phyloP scores from a whole-genome alignment of 2,113 vertebrate species.

The Passer domesticus region DNA sequence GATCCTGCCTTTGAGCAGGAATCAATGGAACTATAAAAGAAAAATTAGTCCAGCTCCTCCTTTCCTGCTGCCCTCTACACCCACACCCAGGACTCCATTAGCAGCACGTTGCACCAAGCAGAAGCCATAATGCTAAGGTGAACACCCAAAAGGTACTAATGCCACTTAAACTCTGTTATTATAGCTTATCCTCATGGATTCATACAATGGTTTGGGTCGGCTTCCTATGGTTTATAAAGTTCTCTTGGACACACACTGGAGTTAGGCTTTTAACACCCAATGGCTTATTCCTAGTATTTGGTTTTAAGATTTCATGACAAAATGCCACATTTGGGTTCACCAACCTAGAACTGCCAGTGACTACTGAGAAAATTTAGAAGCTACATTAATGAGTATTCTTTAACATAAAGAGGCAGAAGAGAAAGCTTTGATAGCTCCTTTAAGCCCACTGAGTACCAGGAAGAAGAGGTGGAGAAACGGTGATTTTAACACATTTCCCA shows the following conservation, averaged over 20 bases:
- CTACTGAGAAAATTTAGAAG: neutral
- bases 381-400: neutral
- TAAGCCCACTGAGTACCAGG: neutral
- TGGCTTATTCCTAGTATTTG: neutral
- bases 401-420: neutral
- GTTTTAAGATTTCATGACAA: neutral
- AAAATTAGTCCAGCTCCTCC: neutral
- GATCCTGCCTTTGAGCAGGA: neutral
- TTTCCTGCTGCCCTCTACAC: neutral
- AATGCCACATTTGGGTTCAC: neutral
- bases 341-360: neutral
- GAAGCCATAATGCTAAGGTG: fast-evolving
- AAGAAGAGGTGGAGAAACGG: neutral
- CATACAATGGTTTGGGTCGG: neutral
- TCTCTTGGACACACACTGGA: neutral
- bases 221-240: neutral
- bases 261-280: neutral
- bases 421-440: neutral
- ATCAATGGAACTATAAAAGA: neutral
- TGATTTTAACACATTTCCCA: neutral
- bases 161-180: neutral
- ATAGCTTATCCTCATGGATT: neutral
- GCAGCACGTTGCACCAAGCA: fast-evolving
- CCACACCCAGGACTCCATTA: neutral
- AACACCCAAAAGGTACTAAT: neutral